Percentiles rank a stretch among this genome's conserved stretches.
Conservation (phyloP, 2,797 vertebrate species). For the Falco rusticolus region DNA sequence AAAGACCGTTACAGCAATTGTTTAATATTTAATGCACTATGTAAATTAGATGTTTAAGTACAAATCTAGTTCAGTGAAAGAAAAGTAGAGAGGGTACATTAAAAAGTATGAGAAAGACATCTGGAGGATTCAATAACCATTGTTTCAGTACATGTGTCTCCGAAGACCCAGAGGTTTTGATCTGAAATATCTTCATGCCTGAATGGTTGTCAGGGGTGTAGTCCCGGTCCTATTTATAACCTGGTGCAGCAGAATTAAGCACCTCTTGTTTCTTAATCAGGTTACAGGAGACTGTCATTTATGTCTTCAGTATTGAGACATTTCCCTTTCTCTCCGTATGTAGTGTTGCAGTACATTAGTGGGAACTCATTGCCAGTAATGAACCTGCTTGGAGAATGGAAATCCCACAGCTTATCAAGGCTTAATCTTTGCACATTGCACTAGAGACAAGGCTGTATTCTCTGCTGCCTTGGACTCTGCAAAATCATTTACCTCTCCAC, state of each 20-base stretch:
- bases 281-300: neutral
- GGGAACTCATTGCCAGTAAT: neutral
- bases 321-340: neutral
- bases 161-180: neutral
- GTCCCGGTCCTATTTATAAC: neutral
- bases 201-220: neutral
- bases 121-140: neutral
- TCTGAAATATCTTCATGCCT: neutral
- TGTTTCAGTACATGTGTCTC: neutral
- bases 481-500: neutral
- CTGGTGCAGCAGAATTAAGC: neutral
- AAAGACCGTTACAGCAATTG: neutral
- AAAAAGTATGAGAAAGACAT: neutral
- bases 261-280: neutral
- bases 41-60: slow-evolving; percentile 60
- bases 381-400: neutral
- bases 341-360: neutral
- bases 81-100: neutral
- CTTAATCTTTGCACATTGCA: neutral
- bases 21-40: slow-evolving; percentile 60
- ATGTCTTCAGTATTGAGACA: neutral
- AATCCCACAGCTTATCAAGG: neutral
- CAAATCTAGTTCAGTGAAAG: neutral
- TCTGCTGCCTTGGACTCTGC: neutral
- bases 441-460: neutral